Base-by-base conservation (phyloP, 2,113 vertebrate genomes). In the Bujurquina vittata region DNA sequence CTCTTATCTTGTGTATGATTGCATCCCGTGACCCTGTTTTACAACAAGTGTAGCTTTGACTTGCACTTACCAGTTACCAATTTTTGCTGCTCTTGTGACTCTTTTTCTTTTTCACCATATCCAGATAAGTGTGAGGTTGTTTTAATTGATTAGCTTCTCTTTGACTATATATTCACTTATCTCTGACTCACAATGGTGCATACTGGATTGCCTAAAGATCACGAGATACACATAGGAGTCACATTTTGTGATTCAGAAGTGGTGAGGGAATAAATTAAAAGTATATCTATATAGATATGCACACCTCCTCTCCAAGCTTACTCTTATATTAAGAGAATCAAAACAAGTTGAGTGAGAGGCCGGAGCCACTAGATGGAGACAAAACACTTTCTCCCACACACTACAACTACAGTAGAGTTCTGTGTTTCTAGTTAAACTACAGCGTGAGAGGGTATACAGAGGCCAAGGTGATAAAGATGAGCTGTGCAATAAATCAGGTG, bases 401-500 rank as follows among this genome's bases (percentile, higher is more conserved):
- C 10, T 5, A 17, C 23, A 72, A 11, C 40, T 3, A 29, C 35
- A 10, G 35, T 10, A 2, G 14, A 11, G n/a, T 22, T n/a, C 59
- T 26, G 40, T 31, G 31, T 46, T 62, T 81, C 14, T 14, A 88
- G 88, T 81, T 89, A 60, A 90, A 75, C 61, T 81, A 3, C 33
- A 49, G 87, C 88, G 59, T 84, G 61, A 77, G 40, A 76, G 87
- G 83, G 61, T 77, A 43, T n/a, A 33, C 46, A 35, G 77, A 79
- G 91, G 90, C 75, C 85, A 90, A 49, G 52, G 43, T 75, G 80
- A 90, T 92, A 90, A 91, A 10, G 31, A 40, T 74, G 46, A 56
- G 10, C 33, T 55, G n/a, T 43, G 62, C 84, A 83, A 74, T 89
- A 91, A 91, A 84, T 79, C 11, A 0, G 12, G 4, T 84, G 89